These are phyloP conservation scores for Belonocnema kinseyi DNA, from an alignment of 1,140 invertebrate genomes.

Conservation along the genomic window DNA sequence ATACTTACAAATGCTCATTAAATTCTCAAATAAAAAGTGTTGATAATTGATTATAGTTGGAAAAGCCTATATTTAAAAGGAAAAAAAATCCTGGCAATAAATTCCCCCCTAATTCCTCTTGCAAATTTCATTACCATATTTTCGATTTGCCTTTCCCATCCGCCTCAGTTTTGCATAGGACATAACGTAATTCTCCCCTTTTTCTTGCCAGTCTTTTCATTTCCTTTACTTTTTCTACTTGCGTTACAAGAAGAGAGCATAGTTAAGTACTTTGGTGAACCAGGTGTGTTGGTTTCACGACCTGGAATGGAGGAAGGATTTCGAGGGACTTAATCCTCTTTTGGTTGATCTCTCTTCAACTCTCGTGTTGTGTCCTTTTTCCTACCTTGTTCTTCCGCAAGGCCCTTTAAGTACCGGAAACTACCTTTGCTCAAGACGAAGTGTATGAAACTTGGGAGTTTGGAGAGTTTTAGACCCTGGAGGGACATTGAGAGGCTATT, in stretches of 20 bases:
- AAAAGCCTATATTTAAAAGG: too few species aligned
- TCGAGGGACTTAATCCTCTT: constrained; percentile 55
- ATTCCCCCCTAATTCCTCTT: constrained; percentile 34
- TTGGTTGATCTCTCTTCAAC: constrained; percentile 24
- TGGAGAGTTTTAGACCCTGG: not conserved
- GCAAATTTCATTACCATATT: constrained; percentile 26
- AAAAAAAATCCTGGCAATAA: not conserved
- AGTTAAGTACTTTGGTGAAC: constrained; percentile 40
- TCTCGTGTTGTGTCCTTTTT: constrained; percentile 22
- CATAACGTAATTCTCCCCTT: not conserved
- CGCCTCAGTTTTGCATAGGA: not conserved
- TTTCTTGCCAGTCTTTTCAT: not conserved
- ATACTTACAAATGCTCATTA: too few species aligned
- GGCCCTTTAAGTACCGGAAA: not conserved
- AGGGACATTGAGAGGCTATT: not conserved
- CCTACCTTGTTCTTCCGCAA: constrained; percentile 19
- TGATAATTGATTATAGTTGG: too few species aligned
- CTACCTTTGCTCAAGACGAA: not conserved
- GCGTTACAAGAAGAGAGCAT: constrained; percentile 11
- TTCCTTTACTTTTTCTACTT: not conserved
- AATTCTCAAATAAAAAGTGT: too few species aligned
- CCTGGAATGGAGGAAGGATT: constrained; percentile 40
- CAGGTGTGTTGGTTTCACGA: constrained; percentile 55
- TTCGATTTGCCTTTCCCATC: constrained; percentile 13
- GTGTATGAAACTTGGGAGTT: constrained; percentile 10